Base-by-base conservation (phyloP, 2,888 invertebrate species). In the Pomacea canaliculata region DNA sequence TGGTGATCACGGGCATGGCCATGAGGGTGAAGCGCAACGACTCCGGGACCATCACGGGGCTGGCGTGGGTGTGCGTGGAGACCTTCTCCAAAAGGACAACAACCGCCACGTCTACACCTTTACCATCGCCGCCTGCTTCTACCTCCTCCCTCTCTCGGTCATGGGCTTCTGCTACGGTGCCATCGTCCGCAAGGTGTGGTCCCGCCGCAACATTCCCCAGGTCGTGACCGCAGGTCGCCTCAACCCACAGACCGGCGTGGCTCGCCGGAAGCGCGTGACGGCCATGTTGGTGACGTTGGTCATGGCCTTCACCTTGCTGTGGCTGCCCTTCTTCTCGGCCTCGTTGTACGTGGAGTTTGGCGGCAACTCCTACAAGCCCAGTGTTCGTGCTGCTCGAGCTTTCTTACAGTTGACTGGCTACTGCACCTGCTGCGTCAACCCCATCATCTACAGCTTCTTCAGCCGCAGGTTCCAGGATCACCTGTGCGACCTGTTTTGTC, bases 401-500 rank as follows among this genome's bases (percentile, higher is more conserved):
- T 80, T 85, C 27, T 70, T 87, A 27, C 87, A 88, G 76, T 77
- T 88, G 56, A 79, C 85, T 46, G 88, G 87, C 37, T 88, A 88
- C 81, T 83, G 82, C 74, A 88, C 86, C 76, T 84, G 84, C 73
- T 85, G 85, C 76, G 81, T 84, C 71, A 89, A 89, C 77, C 88
- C 88, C 1, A 82, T 88, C 23, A 82, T 88, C 56, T 89, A 88
- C 80, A 86, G 86, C 46, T 87, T 88, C 80, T 73, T 88, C n/a
- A 88, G 87, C 81, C 83, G 84, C 48, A 83, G 79, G 67, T 89
- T 89, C 77, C 85, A 85, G 78, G 79, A 51, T 62, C 66, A 56
- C 48, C 71, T 78, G 59, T 37, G 51, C 46, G 60, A 65, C 4
- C 27, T 76, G n/a, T 59, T 74, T 60, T 60, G 70, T 59, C 48